Evolutionary conservation across 2,888 invertebrate species (phyloP).

Genomic region (Eumacrocentrus americanus): DNA sequence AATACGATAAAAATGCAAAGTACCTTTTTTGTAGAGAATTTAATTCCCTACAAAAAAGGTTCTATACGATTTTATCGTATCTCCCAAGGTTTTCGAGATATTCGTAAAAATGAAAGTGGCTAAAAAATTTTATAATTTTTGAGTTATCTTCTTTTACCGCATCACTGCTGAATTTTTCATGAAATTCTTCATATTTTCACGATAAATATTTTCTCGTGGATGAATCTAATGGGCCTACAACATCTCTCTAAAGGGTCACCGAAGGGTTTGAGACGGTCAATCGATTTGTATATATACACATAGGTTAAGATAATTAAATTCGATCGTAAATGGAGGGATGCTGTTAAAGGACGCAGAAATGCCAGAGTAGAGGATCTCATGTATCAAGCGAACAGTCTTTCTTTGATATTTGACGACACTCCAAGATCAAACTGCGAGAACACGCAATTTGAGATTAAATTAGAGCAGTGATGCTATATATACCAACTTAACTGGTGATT

Average conservation of each 20-base stretch:
- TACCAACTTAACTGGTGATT: slow-evolving; percentile 35
- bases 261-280: slow-evolving; percentile 16
- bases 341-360: slow-evolving; percentile 22
- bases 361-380: slow-evolving; percentile 39
- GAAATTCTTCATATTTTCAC: no score
- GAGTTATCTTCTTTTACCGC: no score
- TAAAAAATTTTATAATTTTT: no score
- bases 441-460: slow-evolving; percentile 54
- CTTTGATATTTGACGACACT: slow-evolving; percentile 49
- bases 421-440: slow-evolving; percentile 28
- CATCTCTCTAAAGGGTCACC: slow-evolving; percentile 18
- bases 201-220: no score
- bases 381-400: slow-evolving; percentile 46
- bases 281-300: slow-evolving; percentile 26
- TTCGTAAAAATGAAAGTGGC: no score
- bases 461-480: slow-evolving; percentile 43
- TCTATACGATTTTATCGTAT: no score
- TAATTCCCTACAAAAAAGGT: no score
- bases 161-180: no score
- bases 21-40: no score
- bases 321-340: slow-evolving; percentile 27
- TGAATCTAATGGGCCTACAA: slow-evolving; percentile 19
- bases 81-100: no score
- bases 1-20: no score
- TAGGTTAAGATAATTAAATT: slow-evolving; percentile 44